Conservation (phyloP, 1,140 invertebrate species). For the Acromyrmex echinatior region DNA sequence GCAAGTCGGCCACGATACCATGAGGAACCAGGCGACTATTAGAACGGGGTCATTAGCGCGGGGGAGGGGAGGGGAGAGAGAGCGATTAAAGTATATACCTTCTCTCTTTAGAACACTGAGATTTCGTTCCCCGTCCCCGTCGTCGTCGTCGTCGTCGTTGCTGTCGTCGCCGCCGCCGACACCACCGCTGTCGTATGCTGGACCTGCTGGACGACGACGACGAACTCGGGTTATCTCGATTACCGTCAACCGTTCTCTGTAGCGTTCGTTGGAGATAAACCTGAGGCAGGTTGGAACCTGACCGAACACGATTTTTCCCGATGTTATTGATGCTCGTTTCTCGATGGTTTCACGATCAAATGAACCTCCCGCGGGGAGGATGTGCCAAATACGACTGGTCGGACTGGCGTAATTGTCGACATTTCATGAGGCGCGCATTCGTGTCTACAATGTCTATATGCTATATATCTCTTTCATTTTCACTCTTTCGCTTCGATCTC, state of each 20-base stretch:
- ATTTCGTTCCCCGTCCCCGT: not conserved
- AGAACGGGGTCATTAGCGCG: slow-evolving; percentile 37
- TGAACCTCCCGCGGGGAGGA: not conserved
- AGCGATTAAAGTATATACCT: slow-evolving; percentile 2
- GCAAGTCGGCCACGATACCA: not conserved
- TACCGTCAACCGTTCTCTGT: not conserved
- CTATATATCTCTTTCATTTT: not conserved
- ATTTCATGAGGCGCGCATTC: not conserved
- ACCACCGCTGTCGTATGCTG: not conserved
- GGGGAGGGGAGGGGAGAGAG: no score
- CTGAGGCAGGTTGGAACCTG: not conserved
- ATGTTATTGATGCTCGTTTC: no score
- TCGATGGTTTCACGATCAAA: not conserved
- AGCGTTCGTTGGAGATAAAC: not conserved
- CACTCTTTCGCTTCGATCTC: not conserved
- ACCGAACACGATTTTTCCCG: no score
- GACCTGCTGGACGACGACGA: not conserved
- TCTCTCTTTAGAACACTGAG: not conserved
- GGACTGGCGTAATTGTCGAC: not conserved
- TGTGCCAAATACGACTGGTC: not conserved
- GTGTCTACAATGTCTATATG: not conserved
- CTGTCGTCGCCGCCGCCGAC: not conserved
- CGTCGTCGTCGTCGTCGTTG: not conserved
- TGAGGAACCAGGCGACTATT: not conserved
- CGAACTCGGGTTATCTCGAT: not conserved